These are phyloP conservation scores for Tortrix viridana DNA, from an alignment of 2,888 invertebrate genomes.

Conservation along the genomic window DNA sequence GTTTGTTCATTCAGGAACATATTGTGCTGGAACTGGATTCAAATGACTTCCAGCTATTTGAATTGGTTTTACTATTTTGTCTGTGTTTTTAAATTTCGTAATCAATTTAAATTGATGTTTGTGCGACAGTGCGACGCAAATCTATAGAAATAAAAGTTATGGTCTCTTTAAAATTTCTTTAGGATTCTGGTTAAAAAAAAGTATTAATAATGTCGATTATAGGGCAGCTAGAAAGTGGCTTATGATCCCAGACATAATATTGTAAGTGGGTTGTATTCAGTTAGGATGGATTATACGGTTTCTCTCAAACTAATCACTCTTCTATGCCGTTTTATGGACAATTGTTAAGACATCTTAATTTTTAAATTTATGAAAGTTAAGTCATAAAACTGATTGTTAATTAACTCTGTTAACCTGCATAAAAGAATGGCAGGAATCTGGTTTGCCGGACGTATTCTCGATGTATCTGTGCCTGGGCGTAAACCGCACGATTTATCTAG, in stretches of 20 bases:
- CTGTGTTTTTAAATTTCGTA: too few species aligned
- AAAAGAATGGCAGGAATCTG: constrained; percentile 34
- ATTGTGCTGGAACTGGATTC: constrained; percentile 14
- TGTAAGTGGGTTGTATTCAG: too few species aligned
- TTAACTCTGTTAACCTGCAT: constrained; percentile 30
- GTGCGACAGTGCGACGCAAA: too few species aligned
- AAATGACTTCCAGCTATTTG: constrained; percentile 5
- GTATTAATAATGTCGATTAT: too few species aligned
- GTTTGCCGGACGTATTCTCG: constrained; percentile 30
- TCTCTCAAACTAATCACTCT: background rate
- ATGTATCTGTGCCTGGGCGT: constrained; percentile 25
- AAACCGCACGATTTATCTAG: constrained; percentile 29
- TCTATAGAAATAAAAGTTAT: too few species aligned
- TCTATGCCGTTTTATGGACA: too few species aligned
- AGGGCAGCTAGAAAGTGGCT: too few species aligned
- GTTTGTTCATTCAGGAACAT: constrained; percentile 13
- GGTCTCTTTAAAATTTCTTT: too few species aligned
- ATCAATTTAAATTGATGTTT: too few species aligned
- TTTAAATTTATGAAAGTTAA: background rate
- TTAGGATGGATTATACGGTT: background rate
- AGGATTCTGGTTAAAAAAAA: too few species aligned
- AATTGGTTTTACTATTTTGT: background rate
- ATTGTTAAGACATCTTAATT: background rate
- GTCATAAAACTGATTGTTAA: constrained; percentile 13
- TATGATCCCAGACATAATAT: too few species aligned